Evolutionary conservation across 2,888 invertebrate species (phyloP).

Genomic region (Xylophagus ater): DNA sequence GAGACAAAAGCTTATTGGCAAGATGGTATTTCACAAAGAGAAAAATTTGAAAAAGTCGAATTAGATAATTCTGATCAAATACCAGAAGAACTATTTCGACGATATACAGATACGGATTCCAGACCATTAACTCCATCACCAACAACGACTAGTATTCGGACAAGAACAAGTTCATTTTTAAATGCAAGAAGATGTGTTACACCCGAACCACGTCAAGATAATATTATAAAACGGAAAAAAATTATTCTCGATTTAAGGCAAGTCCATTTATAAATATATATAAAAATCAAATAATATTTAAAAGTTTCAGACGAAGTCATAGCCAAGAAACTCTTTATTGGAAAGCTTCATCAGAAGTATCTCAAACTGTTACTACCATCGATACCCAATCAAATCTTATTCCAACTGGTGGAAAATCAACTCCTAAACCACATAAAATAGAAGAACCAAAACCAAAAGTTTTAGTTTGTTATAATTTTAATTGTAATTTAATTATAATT

Average conservation of each 20-base stretch:
- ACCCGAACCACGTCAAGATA: slow-evolving; percentile 52
- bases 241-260: slow-evolving; percentile 62
- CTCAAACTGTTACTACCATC: slow-evolving; percentile 29
- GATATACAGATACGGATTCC: slow-evolving; percentile 77
- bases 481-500: background rate
- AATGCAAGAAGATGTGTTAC: slow-evolving; percentile 53
- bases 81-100: slow-evolving; percentile 64
- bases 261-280: slow-evolving; percentile 29
- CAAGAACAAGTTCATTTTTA: slow-evolving; percentile 48
- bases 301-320: slow-evolving; percentile 28
- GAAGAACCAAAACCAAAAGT: slow-evolving; percentile 28
- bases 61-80: slow-evolving; percentile 45
- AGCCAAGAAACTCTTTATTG: slow-evolving; percentile 44
- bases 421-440: slow-evolving; percentile 26
- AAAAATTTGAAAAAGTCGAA: slow-evolving; percentile 6
- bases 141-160: slow-evolving; percentile 60
- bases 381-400: slow-evolving; percentile 19
- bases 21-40: slow-evolving; percentile 9
- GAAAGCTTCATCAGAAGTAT: slow-evolving; percentile 40
- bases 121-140: slow-evolving; percentile 71
- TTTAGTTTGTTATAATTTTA: too few relatives aligned
- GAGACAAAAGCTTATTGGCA: slow-evolving; percentile 14
- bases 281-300: background rate
- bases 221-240: slow-evolving; percentile 44
- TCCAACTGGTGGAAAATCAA: background rate